Evolutionary conservation across 2,113 vertebrate genomes (phyloP).

Genomic region (Diadophis punctatus): DNA sequence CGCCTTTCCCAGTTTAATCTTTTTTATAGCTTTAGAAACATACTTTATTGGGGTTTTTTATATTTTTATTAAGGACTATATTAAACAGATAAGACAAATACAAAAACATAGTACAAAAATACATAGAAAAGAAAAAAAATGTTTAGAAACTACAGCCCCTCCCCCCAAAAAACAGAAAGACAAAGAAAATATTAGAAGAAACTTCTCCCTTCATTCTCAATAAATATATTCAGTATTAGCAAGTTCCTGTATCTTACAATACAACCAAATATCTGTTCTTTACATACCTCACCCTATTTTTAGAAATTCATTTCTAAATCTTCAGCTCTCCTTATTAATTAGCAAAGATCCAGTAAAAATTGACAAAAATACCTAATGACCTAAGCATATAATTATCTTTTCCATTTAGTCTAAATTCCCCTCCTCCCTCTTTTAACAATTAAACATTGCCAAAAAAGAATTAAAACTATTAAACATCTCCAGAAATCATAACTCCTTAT

Average conservation of each 20-base stretch:
- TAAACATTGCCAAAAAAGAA: neutral
- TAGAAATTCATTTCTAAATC: neutral
- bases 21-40: neutral
- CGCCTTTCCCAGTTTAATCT: neutral
- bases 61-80: neutral
- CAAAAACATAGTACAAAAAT: neutral
- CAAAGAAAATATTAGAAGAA: neutral
- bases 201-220: neutral
- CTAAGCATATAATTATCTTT: neutral
- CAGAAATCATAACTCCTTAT: neutral
- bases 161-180: neutral
- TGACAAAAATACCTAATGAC: neutral
- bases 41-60: neutral
- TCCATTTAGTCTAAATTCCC: neutral
- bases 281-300: neutral
- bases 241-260: neutral
- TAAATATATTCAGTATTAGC: neutral
- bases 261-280: neutral
- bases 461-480: neutral
- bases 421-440: neutral
- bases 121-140: neutral
- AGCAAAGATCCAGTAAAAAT: neutral
- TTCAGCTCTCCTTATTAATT: neutral
- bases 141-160: neutral
- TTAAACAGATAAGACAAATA: neutral